phyloP scores from a whole-genome alignment of 1,140 invertebrate genomes.

The Orchestia grillus region DNA sequence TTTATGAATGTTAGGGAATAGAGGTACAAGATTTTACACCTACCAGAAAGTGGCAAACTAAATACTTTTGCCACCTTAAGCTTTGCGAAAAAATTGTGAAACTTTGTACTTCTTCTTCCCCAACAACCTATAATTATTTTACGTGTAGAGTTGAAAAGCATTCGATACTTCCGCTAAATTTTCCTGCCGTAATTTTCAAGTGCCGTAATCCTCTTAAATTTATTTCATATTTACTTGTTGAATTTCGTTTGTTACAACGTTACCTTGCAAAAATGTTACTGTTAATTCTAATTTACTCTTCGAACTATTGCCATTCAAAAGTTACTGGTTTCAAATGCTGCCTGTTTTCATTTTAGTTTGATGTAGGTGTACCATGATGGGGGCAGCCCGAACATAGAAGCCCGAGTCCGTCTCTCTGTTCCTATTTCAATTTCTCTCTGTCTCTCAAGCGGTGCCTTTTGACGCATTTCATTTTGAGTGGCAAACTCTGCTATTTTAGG shows the following conservation, averaged over 20 bases:
- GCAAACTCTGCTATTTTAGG: constrained; percentile 11
- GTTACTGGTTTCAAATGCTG: neutral
- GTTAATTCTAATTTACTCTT: neutral
- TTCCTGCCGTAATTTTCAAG: neutral
- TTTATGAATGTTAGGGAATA: no score
- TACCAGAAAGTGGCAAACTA: no score
- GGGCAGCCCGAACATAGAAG: neutral
- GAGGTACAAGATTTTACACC: no score
- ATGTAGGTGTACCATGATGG: neutral
- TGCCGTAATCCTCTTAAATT: neutral
- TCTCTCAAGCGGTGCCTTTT: neutral
- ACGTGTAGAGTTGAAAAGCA: no score
- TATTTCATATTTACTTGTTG: neutral
- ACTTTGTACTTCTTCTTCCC: no score
- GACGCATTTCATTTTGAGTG: neutral
- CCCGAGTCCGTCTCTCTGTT: neutral
- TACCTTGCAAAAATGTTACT: neutral
- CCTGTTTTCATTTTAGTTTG: neutral
- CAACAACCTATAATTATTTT: no score
- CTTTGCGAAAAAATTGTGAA: no score
- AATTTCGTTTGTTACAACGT: neutral
- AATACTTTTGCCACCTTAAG: no score
- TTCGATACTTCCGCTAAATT: neutral
- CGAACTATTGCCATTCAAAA: neutral
- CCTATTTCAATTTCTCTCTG: neutral